A percentile compares a stretch with the other conserved stretches of the same genome.
These are phyloP conservation scores for Ptilonorhynchus violaceus DNA, from an alignment of 2,113 vertebrate genomes.

Conservation along the genomic window DNA sequence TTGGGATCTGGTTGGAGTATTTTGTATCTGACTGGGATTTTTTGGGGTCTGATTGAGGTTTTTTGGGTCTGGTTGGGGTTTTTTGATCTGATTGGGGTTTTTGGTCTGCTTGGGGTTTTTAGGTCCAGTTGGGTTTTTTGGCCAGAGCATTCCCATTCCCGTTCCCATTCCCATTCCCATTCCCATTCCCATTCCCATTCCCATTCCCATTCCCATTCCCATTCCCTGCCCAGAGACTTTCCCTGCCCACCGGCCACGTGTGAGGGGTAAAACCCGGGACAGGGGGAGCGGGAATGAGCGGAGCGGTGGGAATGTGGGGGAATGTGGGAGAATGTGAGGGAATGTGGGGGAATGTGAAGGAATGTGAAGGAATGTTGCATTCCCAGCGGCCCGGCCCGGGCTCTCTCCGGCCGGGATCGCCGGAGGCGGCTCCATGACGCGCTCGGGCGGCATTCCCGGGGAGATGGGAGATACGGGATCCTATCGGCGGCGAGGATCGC, in stretches of 20 bases:
- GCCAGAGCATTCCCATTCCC: not conserved
- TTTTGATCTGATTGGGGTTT: not conserved
- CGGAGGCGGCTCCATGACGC: conserved; percentile 41
- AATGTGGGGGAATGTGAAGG: no score
- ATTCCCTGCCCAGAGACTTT: not conserved
- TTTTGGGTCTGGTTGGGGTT: not conserved
- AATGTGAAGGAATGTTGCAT: not conserved
- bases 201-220: not conserved
- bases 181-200: no score
- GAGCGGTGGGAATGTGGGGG: not conserved
- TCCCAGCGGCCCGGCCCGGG: not conserved
- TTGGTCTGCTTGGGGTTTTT: not conserved
- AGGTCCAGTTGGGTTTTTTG: no score
- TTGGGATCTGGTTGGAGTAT: not conserved
- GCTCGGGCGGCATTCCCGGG: conserved; percentile 25
- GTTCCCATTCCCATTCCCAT: not conserved
- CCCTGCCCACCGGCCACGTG: not conserved
- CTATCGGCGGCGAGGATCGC: conserved; percentile 46
- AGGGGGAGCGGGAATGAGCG: not conserved
- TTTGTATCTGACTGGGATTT: no score
- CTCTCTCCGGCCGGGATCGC: not conserved
- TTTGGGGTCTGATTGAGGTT: no score
- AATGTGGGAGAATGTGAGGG: no score
- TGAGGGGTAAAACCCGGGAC: not conserved
- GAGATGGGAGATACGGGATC: conserved; percentile 48